Evolutionary conservation across 2,888 invertebrate genomes (phyloP).

Genomic region (Schizaphis graminum): DNA sequence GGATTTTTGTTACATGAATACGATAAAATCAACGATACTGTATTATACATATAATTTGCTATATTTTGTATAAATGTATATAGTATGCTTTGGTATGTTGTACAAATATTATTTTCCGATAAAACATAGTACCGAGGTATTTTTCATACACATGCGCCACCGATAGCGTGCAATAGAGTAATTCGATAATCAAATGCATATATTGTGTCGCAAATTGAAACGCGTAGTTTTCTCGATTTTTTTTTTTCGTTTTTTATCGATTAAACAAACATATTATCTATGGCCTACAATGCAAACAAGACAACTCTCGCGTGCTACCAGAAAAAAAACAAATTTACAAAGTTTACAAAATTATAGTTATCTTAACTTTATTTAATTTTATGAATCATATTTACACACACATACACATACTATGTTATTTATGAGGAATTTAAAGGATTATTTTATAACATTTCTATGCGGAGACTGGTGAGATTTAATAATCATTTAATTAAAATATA

Average conservation of each 20-base stretch:
- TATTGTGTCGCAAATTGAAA: conserved; percentile 8
- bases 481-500: not conserved
- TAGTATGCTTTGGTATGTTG: not conserved
- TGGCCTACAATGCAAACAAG: not conserved
- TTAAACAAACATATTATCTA: not conserved
- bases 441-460: not conserved
- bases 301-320: not conserved
- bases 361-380: not conserved
- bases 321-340: not conserved
- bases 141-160: not conserved
- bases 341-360: not conserved
- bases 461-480: not conserved
- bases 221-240: not conserved
- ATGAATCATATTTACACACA: not conserved
- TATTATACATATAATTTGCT: not conserved
- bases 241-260: conserved; percentile 17
- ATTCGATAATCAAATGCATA: conserved; percentile 22
- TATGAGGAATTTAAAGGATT: not conserved
- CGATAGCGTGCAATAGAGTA: conserved; percentile 8
- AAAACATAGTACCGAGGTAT: not conserved
- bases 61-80: not conserved
- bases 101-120: not conserved
- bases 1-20: not conserved
- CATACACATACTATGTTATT: not conserved
- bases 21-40: not conserved